Evolutionary conservation across 1,140 invertebrate species (phyloP), one percentile per base, ranked within the genome.

Genomic region (Drosophila bipectinata): DNA sequence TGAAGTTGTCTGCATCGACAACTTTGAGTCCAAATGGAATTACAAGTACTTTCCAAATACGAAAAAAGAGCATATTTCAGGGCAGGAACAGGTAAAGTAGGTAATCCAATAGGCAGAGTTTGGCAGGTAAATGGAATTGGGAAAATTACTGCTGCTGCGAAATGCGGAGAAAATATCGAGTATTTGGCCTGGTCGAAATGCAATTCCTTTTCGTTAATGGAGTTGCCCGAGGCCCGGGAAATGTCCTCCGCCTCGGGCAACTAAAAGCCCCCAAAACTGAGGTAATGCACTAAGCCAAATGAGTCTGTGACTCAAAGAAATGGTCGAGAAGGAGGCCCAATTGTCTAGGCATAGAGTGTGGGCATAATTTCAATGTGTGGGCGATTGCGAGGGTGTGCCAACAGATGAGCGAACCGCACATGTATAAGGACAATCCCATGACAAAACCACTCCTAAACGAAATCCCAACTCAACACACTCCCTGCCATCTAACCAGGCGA

Each of bases 261-360:
- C 14, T 18, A 18, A 14, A n/a, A 12, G 32, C n/a, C 44, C 18
- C 2, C 44, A 24, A 47, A 41, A 53, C 63, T 52, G 63, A 67
- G 63, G 63, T 64, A 67, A 64, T 67, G 47, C 63, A 61, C 73
- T 76, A 76, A 76, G 72, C 73, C 73, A 76, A 76, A 76, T 76
- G 72, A 76, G 72, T 66, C 37, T 45, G 56, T 39, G 14, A 7
- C 15, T 14, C 58, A 51, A 72, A 56, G 63, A 64, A 75, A 24
- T 15, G 32, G 34, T 8, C 30, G 14, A 12, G 32, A 30, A 52
- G 7, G 41, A 45, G 41, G 14, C 59, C 28, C 62, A 56, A 67
- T 69, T 69, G 52, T 47, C 59, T 57, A 45, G 52, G 30, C 52
- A 21, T 21, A 3, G 24, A 34, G 30, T 53, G 18, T 21, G 15